Percentiles rank a stretch among this genome's conserved stretches.
phyloP scores from a whole-genome alignment of 2,113 vertebrate genomes.

The Albula goreensis region DNA sequence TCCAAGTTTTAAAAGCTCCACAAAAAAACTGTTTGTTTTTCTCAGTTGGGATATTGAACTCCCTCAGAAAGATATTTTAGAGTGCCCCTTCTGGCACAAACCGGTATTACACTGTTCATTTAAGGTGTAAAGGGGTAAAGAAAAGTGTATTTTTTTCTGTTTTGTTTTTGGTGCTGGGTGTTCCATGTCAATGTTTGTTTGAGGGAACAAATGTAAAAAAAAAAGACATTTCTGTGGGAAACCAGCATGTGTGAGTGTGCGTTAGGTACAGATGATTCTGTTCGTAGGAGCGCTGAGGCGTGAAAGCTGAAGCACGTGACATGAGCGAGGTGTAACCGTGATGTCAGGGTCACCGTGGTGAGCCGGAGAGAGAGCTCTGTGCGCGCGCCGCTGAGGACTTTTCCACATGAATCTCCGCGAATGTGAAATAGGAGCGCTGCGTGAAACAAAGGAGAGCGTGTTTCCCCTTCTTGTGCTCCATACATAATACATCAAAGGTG shows the following conservation, averaged over 20 bases:
- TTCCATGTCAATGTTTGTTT: too few species aligned
- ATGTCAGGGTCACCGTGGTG: too few species aligned
- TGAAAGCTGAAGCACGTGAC: slow-evolving; percentile 11
- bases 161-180: too few species aligned
- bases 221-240: not conserved
- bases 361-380: not conserved
- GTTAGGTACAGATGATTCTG: slow-evolving; percentile 6
- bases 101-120: not conserved
- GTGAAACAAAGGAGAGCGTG: slow-evolving; percentile 30
- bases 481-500: slow-evolving; percentile 35
- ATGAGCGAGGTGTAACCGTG: not conserved
- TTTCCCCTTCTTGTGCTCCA: slow-evolving; percentile 30
- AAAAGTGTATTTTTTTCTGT: too few species aligned
- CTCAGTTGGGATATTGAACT: not conserved
- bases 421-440: slow-evolving; percentile 25
- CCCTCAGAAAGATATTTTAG: slow-evolving; percentile 2
- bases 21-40: not conserved
- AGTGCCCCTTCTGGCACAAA: slow-evolving; percentile 18
- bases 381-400: not conserved
- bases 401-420: not conserved
- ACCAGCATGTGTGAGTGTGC: not conserved
- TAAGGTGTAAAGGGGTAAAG: not conserved
- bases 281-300: not conserved
- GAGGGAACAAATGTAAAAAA: not conserved
- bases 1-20: not conserved